These are phyloP conservation scores for Eptesicus fuscus DNA, from an alignment of 2,113 vertebrate species.

Conservation along the genomic window DNA sequence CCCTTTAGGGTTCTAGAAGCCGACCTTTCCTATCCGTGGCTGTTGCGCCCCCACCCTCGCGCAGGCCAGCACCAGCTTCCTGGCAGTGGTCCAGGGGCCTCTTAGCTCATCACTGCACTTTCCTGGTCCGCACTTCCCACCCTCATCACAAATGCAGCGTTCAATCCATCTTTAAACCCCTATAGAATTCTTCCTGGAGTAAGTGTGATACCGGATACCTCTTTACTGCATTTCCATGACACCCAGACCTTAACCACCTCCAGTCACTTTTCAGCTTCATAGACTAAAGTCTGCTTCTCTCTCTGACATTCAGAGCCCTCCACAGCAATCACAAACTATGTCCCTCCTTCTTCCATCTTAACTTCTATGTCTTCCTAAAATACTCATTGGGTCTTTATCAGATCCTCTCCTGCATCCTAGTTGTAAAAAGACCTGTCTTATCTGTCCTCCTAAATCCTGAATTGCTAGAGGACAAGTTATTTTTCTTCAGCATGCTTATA, in stretches of 20 bases:
- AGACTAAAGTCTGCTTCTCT: background rate
- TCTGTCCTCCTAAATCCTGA: background rate
- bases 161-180: background rate
- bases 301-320: background rate
- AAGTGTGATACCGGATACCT: background rate
- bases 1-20: background rate
- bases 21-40: background rate
- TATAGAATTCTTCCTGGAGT: background rate
- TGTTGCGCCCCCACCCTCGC: background rate
- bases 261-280: background rate
- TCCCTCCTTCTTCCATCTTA: background rate
- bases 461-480: background rate
- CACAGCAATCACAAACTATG: background rate
- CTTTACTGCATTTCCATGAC: background rate
- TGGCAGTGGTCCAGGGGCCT: background rate
- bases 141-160: background rate
- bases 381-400: background rate
- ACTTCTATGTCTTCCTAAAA: background rate
- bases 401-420: background rate
- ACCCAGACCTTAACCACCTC: background rate
- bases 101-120: background rate
- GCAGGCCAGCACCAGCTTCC: background rate
- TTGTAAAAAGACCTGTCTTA: background rate
- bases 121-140: background rate
- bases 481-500: background rate